Base-by-base conservation (phyloP, 2,113 vertebrate species). In the Balaenoptera acutorostrata region DNA sequence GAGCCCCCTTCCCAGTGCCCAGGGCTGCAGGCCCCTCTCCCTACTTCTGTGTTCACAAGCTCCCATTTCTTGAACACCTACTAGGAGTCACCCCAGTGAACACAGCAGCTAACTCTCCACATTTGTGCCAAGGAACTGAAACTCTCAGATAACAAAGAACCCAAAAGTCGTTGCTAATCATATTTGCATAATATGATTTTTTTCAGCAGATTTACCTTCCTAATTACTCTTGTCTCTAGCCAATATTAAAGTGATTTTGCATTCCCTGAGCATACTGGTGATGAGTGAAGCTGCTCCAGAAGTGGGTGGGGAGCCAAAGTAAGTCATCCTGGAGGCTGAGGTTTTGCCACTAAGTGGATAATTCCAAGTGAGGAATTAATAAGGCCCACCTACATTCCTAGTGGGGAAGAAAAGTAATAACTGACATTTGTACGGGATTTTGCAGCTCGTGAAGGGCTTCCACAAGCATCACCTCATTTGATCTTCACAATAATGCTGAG, bases 161-260 rank as follows among this genome's bases (percentile, higher is more conserved):
- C 80, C 80, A 69, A 87, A 98, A 97, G 94, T 97, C 97, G 77
- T 78, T 97, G 97, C 95, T 98, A 97, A 97, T 97, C 96, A 97
- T 63, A 97, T 97, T 96, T 97, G 94, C 97, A 97, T 97, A 97
- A 97, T 95, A 96, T 3, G 69, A 96, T 94, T 88, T 81, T 96
- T 96, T 97, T 88, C 95, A 88, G 92, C 89, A 97, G 97, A 97
- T 97, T 97, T 98, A 97, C 97, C 95, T 98, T 96, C 75, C 97
- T 97, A 97, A 98, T 98, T 98, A 97, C 3, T 0, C 95, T 96
- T 93, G 95, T 97, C 97, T 96, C 96, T 74, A 96, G 94, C 96
- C 97, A 97, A 97, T 97, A 97, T 97, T 97, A 97, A 97, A 97
- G 95, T 90, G 94, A 95, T 97, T 98, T 96, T 81, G 94, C 80